These are phyloP conservation scores for Pygocentrus nattereri DNA, from an alignment of 2,797 vertebrate genomes.

Conservation along the genomic window DNA sequence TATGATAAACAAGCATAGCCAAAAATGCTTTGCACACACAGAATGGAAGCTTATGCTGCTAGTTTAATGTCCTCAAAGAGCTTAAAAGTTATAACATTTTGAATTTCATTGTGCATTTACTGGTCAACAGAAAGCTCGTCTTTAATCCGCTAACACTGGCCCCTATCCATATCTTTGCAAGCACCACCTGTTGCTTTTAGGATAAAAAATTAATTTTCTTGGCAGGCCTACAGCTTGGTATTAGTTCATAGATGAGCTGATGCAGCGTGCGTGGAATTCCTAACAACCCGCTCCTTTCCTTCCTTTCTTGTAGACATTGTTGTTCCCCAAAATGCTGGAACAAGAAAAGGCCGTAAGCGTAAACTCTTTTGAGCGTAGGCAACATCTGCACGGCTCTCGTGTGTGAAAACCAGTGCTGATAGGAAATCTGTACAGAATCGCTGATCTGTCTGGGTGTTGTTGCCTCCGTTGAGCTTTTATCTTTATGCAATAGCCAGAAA, in stretches of 20 bases:
- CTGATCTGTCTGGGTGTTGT: constrained; percentile 1
- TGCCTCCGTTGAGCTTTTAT: constrained; percentile 2
- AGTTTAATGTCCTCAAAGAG: neutral
- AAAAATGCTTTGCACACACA: neutral
- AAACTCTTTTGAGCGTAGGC: neutral
- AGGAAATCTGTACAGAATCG: neutral
- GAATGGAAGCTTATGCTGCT: neutral
- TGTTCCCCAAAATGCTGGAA: neutral
- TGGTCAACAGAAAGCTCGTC: constrained; percentile 16
- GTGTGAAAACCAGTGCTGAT: neutral
- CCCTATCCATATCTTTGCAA: constrained; percentile 36
- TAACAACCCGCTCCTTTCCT: constrained; percentile 17
- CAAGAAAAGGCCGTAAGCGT: constrained; percentile 3
- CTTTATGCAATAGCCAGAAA: constrained; percentile 24
- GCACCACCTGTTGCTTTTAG: constrained; percentile 51
- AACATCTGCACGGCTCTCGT: neutral
- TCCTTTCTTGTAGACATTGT: neutral
- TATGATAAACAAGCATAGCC: constrained; percentile 6
- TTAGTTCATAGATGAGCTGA: constrained; percentile 26
- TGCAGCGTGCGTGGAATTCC: constrained; percentile 33
- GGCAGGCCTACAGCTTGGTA: constrained; percentile 22
- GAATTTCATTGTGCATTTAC: constrained; percentile 15
- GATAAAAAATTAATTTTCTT: constrained; percentile 42
- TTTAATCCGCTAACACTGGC: constrained; percentile 30
- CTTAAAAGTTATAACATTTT: constrained; percentile 24